These are phyloP conservation scores for Plemyria rubiginata DNA, from an alignment of 2,888 invertebrate genomes.

Conservation along the genomic window DNA sequence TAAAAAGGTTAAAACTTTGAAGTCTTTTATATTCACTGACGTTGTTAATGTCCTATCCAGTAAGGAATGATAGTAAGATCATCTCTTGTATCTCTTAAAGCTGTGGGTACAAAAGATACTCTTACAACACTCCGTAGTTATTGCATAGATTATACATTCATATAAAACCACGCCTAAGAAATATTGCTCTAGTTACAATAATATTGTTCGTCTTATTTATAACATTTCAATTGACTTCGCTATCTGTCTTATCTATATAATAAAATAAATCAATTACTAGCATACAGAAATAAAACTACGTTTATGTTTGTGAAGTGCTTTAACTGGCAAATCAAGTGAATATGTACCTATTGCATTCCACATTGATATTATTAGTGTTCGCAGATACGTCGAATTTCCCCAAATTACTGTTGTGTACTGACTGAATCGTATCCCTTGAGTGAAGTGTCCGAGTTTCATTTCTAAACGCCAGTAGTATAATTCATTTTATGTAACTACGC, in stretches of 20 bases:
- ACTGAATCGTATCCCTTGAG: too few species aligned
- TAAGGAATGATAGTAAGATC: neutral
- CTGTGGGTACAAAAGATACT: neutral
- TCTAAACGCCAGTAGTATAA: slow-evolving; percentile 12
- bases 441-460: slow-evolving; percentile 1
- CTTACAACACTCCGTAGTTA: neutral
- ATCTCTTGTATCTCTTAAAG: neutral
- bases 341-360: too few species aligned
- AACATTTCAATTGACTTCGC: slow-evolving; percentile 30
- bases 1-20: neutral
- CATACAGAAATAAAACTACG: slow-evolving; percentile 7
- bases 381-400: too few species aligned
- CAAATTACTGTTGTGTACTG: too few species aligned
- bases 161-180: slow-evolving; percentile 29
- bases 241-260: slow-evolving; percentile 26
- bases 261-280: slow-evolving; percentile 7
- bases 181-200: slow-evolving; percentile 45
- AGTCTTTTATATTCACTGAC: neutral
- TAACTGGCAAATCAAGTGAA: neutral
- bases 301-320: neutral
- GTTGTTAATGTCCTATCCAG: neutral
- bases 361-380: too few species aligned
- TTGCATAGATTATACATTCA: slow-evolving; percentile 3
- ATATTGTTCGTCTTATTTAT: slow-evolving; percentile 21
- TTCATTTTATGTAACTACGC: slow-evolving; percentile 1